Conservation (phyloP, 2,888 invertebrate species). For the Scelioninae gen. 1 region DNA sequence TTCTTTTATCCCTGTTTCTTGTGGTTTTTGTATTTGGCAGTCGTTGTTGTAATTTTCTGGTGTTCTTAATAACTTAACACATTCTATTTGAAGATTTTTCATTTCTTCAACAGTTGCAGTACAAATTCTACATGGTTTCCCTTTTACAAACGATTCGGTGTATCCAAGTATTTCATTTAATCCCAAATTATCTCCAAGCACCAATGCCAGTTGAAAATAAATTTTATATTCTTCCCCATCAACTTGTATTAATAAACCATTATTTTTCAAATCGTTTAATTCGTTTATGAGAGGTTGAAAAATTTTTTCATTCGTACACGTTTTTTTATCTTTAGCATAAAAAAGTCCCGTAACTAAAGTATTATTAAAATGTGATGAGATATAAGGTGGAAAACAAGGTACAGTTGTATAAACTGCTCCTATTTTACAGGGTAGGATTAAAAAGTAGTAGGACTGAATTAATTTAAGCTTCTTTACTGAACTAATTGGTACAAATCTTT, state of each 20-base stretch:
- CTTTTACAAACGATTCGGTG: constrained; percentile 5
- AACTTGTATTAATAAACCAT: constrained; percentile 19
- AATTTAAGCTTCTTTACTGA: no score
- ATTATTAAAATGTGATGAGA: constrained; percentile 7
- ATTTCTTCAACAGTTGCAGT: constrained; percentile 13
- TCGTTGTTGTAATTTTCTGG: constrained; percentile 18
- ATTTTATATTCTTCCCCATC: constrained; percentile 14
- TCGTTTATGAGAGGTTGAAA: background rate
- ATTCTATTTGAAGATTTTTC: constrained; percentile 14
- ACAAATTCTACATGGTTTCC: constrained; percentile 42
- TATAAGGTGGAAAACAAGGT: background rate
- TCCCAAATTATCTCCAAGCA: constrained; percentile 28
- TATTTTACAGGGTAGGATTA: no score
- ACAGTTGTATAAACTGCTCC: constrained; percentile 17
- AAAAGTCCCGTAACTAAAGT: constrained; percentile 18
- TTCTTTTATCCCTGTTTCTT: constrained; percentile 31
- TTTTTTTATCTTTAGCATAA: constrained; percentile 22
- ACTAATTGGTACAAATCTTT: no score
- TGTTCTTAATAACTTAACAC: constrained; percentile 20
- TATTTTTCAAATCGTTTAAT: constrained; percentile 22
- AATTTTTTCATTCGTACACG: background rate
- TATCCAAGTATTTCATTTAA: constrained; percentile 35
- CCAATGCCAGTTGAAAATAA: constrained; percentile 24
- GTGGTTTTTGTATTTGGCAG: constrained; percentile 13
- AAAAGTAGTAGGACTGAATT: no score